These are phyloP conservation scores for Diarsia rubi DNA, from an alignment of 2,888 invertebrate genomes.

Conservation along the genomic window DNA sequence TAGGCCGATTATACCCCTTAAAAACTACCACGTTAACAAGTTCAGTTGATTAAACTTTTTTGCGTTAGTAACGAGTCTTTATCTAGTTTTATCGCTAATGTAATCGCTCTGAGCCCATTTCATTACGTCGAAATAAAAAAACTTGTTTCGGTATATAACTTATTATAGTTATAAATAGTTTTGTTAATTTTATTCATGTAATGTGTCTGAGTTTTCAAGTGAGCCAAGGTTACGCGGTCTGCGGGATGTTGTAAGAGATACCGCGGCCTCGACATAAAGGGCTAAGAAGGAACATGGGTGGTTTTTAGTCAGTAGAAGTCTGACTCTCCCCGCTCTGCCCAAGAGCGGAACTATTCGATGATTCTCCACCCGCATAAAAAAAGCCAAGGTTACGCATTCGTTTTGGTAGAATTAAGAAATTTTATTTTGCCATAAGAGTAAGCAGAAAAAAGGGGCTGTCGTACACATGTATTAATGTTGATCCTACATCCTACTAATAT, in stretches of 20 bases:
- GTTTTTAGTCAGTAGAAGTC: too few relatives aligned
- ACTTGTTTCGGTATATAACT: conserved; percentile 15
- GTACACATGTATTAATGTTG: not conserved
- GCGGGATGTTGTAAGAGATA: too few relatives aligned
- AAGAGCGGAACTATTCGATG: too few relatives aligned
- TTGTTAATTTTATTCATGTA: conserved; percentile 34
- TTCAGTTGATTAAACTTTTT: conserved; percentile 29
- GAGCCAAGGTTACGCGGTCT: conserved; percentile 27
- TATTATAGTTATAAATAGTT: conserved; percentile 33
- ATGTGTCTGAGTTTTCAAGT: conserved; percentile 24
- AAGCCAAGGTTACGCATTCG: conserved; percentile 23
- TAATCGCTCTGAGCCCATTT: conserved; percentile 6
- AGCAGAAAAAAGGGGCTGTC: not conserved
- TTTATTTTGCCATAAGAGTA: not conserved
- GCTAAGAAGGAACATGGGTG: too few relatives aligned
- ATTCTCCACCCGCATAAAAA: too few relatives aligned
- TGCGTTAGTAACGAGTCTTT: not conserved
- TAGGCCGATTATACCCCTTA: not conserved
- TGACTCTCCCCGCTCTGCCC: too few relatives aligned
- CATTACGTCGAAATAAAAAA: conserved; percentile 15
- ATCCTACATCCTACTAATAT: too few relatives aligned
- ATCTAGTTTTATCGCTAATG: conserved; percentile 12
- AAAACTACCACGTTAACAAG: conserved; percentile 6
- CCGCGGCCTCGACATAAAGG: too few relatives aligned
- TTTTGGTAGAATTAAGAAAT: not conserved